These are phyloP conservation scores for Drosophila subobscura DNA, from an alignment of 1,140 invertebrate species.

Conservation along the genomic window DNA sequence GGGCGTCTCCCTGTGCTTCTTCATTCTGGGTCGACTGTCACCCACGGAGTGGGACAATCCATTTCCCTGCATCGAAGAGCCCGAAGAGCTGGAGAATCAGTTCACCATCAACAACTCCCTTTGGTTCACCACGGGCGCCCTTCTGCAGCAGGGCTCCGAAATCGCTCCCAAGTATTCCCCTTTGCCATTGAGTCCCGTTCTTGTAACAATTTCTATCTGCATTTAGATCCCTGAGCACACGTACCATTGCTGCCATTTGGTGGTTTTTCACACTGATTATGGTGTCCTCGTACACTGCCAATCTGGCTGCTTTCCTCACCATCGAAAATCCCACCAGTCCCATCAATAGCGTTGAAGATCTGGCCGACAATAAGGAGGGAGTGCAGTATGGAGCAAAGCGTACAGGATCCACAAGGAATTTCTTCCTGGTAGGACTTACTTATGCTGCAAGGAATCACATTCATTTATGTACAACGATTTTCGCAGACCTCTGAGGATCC, in stretches of 20 bases:
- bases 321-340: constrained; percentile 91
- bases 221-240: constrained; percentile 89
- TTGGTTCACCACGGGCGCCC: constrained; percentile 91
- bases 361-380: constrained; percentile 88
- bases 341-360: constrained; percentile 92
- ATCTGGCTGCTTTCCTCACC: constrained; percentile 97
- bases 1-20: constrained; percentile 91
- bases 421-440: constrained; percentile 88
- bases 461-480: neutral
- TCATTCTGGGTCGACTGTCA: constrained; percentile 90
- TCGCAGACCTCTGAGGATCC: constrained; percentile 87
- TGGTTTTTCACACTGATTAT: constrained; percentile 98
- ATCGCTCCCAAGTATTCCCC: constrained; percentile 89
- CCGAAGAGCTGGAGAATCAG: constrained; percentile 90
- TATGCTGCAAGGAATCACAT: too few species aligned
- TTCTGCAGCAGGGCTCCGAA: constrained; percentile 94
- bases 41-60: constrained; percentile 93
- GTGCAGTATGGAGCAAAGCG: constrained; percentile 95
- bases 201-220: neutral
- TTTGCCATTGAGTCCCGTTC: too few species aligned
- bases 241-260: constrained; percentile 93
- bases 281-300: constrained; percentile 98
- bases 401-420: constrained; percentile 91
- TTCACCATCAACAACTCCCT: constrained; percentile 92
- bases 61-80: constrained; percentile 91